Evolutionary conservation across 2,888 invertebrate species (phyloP).

Genomic region (Elmis aenea): DNA sequence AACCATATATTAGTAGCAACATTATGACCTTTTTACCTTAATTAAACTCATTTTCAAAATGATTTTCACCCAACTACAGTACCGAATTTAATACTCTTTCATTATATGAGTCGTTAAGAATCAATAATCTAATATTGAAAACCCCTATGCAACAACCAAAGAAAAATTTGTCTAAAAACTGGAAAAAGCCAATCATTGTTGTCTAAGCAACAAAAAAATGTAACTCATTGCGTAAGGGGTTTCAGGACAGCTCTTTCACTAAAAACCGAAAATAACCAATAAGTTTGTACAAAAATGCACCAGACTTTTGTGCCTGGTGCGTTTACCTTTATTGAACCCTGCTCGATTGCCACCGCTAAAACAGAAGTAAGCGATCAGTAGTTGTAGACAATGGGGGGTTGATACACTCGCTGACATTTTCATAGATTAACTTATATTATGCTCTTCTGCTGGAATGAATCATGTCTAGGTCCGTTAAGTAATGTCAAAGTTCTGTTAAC

Average conservation of each 20-base stretch:
- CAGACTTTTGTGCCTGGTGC: conserved; percentile 70
- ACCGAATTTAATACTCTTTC: no score
- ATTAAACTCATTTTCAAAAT: no score
- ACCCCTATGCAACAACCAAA: no score
- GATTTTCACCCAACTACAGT: no score
- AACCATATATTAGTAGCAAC: no score
- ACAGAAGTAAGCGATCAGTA: conserved; percentile 80
- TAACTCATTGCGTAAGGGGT: no score
- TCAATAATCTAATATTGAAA: no score
- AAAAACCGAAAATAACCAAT: conserved; percentile 16
- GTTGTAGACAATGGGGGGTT: conserved; percentile 50
- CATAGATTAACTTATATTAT: conserved; percentile 42
- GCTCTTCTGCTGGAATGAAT: conserved; percentile 48
- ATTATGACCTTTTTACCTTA: no score
- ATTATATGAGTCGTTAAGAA: no score
- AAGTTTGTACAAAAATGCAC: conserved; percentile 58
- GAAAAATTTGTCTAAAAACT: no score
- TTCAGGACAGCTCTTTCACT: conserved; percentile 27
- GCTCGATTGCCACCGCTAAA: conserved; percentile 92
- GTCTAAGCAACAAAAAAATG: no score
- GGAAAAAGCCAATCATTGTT: no score
- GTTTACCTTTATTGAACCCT: conserved; percentile 96
- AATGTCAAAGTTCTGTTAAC: conserved; percentile 59
- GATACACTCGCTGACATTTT: conserved; percentile 42
- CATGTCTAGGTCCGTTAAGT: conserved; percentile 53